Percentiles rank a stretch among this genome's conserved stretches.
phyloP scores from a whole-genome alignment of 2,113 vertebrate species.

The Pelusios castaneus region DNA sequence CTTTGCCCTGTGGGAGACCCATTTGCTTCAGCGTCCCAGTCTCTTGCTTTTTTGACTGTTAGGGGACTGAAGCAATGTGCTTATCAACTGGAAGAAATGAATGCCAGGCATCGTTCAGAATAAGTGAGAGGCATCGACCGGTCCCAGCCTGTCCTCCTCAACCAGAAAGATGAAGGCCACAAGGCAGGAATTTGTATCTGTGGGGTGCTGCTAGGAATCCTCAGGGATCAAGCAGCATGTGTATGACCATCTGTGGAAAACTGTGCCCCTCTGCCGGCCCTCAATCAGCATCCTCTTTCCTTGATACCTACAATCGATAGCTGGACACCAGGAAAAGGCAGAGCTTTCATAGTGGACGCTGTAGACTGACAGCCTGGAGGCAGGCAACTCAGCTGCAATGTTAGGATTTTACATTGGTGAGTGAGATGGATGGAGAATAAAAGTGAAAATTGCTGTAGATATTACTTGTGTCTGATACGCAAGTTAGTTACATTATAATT shows the following conservation, averaged over 20 bases:
- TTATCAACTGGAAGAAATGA: not conserved
- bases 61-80: not conserved
- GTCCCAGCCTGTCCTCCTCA: not conserved
- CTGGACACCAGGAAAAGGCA: not conserved
- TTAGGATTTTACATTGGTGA: conserved; percentile 4
- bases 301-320: not conserved
- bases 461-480: not conserved
- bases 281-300: not conserved
- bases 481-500: conserved; percentile 36
- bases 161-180: not conserved
- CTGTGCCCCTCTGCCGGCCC: not conserved
- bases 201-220: not conserved
- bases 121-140: not conserved
- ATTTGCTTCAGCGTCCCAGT: not conserved
- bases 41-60: not conserved
- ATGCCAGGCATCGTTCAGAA: not conserved
- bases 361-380: not conserved
- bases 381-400: not conserved
- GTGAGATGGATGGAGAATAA: not conserved
- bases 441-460: conserved; percentile 25
- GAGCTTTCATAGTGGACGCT: not conserved
- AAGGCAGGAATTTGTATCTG: not conserved
- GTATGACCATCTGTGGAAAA: not conserved
- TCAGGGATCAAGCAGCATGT: not conserved
- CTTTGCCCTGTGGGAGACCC: not conserved